Evolutionary conservation across 2,888 invertebrate species (phyloP).

Genomic region (Scaptomyza caliginosa): DNA sequence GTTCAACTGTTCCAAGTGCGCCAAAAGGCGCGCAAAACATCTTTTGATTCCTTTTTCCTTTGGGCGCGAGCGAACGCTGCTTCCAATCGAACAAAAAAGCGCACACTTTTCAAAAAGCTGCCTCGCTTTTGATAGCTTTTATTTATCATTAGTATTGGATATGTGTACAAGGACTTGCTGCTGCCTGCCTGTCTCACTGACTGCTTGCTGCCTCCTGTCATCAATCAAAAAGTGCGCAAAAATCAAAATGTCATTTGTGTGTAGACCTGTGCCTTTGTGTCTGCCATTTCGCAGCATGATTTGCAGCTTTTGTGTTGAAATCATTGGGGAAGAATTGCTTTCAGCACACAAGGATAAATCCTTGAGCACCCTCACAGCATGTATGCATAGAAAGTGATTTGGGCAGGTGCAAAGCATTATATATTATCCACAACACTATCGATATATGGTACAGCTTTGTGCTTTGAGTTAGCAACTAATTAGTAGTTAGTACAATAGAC

Average conservation of each 20-base stretch:
- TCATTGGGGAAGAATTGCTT: slow-evolving; percentile 39
- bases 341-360: slow-evolving; percentile 3
- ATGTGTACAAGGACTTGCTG: slow-evolving; percentile 31
- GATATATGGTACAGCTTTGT: background rate
- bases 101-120: slow-evolving; percentile 63
- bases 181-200: too few relatives aligned
- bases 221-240: slow-evolving; percentile 81
- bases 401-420: slow-evolving; percentile 29
- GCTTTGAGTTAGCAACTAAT: background rate
- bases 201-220: slow-evolving; percentile 58
- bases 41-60: slow-evolving; percentile 68
- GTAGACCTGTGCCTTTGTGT: slow-evolving; percentile 21
- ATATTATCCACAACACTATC: slow-evolving; percentile 1
- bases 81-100: slow-evolving; percentile 61
- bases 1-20: slow-evolving; percentile 61
- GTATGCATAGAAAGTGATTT: background rate
- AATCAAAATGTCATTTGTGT: slow-evolving; percentile 76
- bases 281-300: slow-evolving; percentile 46
- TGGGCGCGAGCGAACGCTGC: slow-evolving; percentile 14
- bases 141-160: slow-evolving; percentile 63
- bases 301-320: slow-evolving; percentile 37
- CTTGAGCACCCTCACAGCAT: slow-evolving; percentile 10
- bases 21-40: slow-evolving; percentile 75
- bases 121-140: slow-evolving; percentile 69
- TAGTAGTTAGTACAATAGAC: background rate